These are phyloP conservation scores for Eciton burchellii DNA, from an alignment of 1,140 invertebrate genomes.

Conservation along the genomic window DNA sequence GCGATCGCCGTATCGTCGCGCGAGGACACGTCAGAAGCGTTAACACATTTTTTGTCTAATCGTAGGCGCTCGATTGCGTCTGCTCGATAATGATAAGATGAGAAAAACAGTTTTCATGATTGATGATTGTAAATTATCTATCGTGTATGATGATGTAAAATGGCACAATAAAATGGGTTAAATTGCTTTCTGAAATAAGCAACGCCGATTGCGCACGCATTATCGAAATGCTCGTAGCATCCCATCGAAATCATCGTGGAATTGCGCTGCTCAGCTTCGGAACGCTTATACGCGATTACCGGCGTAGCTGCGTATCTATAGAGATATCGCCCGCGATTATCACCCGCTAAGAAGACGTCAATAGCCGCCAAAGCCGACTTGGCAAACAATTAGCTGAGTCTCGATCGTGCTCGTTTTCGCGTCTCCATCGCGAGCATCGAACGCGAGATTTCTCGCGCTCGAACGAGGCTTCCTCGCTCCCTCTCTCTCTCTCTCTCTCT, in stretches of 20 bases:
- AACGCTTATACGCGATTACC: background rate
- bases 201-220: too few relatives aligned
- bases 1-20: background rate
- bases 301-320: background rate
- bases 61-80: background rate
- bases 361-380: slow-evolving; percentile 60
- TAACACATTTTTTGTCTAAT: background rate
- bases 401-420: slow-evolving; percentile 77
- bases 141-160: background rate
- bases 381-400: slow-evolving; percentile 80
- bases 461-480: slow-evolving; percentile 12
- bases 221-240: background rate
- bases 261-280: background rate
- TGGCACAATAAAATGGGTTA: too few relatives aligned
- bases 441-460: background rate
- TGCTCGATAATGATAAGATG: background rate
- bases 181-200: too few relatives aligned
- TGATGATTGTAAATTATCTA: background rate
- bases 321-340: slow-evolving; percentile 9
- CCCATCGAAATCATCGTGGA: background rate
- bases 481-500: too few relatives aligned
- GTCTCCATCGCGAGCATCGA: slow-evolving; percentile 24
- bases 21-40: background rate
- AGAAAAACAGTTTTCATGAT: background rate
- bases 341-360: slow-evolving; percentile 33